Base-by-base conservation (phyloP, 1,140 invertebrate species). In the Cotesia glomerata region DNA sequence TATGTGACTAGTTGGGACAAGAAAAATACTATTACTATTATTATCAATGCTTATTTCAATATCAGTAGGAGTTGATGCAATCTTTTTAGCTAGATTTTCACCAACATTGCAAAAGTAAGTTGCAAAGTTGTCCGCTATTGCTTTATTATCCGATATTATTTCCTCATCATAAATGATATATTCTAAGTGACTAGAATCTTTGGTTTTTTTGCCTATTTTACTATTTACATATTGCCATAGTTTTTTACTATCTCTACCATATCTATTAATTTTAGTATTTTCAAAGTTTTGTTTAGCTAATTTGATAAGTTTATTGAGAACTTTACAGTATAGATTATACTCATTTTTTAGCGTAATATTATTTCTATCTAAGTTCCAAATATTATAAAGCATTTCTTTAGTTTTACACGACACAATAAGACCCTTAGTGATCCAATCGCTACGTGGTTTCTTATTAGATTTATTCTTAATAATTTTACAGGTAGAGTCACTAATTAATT, bases 321-420 rank as follows among this genome's bases (percentile, higher is more conserved):
- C 18, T 18, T 18, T 18, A 18, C 18, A 18, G 18, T 18, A 18
- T 18, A 18, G 18, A 18, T 18, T 18, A 39, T 39, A 39, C 8
- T 39, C 36, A 39, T 39, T 39, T 39, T 39, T 39, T 39, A 39
- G 36, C 36, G 5, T 9, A 39, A 2, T 39, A 39, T 39, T 39
- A 39, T 39, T 39, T 39, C 8, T 39, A 39, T 39, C 36, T 7
- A 5, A 9, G 0, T 52, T 73, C 74, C 66, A 74, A 71, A 76
- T 74, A 71, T 75, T 49, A 71, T 71, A 73, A 49, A 65, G 71
- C 26, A 32, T 71, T 75, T 72, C 18, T 77, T 58, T 70, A 3
- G 51, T 18, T 18, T 18, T 18, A n/a, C 51, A 54, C 7, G n/a
- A 52, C 7, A n/a, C 13, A 4, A 52, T 52, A 4, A 52, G 4